Percentiles rank a stretch among this genome's conserved stretches.
These are phyloP conservation scores for Glossophaga mutica DNA, from an alignment of 2,797 vertebrate species.

Conservation along the genomic window DNA sequence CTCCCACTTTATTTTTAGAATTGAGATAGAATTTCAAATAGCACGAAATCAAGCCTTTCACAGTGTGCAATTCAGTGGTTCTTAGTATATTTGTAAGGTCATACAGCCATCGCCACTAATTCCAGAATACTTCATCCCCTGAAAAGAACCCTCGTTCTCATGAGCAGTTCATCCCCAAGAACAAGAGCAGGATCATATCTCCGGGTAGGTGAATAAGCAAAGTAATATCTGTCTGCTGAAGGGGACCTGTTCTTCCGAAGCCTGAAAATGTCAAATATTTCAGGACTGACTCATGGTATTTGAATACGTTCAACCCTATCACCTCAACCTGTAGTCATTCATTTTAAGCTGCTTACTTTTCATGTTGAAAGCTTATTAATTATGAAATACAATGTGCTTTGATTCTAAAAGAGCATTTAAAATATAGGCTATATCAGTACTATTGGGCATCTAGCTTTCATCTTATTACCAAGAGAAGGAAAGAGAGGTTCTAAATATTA, in stretches of 20 bases:
- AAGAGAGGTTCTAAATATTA: constrained; percentile 5
- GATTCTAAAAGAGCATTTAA: constrained; percentile 17
- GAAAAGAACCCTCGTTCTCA: not conserved
- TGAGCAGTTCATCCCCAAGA: not conserved
- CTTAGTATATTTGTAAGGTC: not conserved
- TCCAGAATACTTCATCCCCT: not conserved
- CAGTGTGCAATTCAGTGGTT: not conserved
- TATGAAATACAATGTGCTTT: constrained; percentile 40
- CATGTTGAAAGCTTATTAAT: constrained; percentile 6
- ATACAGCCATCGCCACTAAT: not conserved
- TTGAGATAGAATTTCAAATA: not conserved
- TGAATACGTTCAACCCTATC: not conserved
- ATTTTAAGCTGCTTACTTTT: constrained; percentile 46
- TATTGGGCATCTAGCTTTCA: not conserved
- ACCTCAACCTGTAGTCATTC: not conserved
- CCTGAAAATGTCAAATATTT: not conserved
- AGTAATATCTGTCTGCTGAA: not conserved
- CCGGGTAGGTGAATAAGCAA: not conserved
- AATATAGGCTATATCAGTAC: not conserved
- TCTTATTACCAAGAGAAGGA: not conserved
- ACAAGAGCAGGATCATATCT: not conserved
- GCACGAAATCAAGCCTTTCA: not conserved
- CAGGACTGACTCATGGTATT: not conserved
- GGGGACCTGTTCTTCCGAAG: not conserved
- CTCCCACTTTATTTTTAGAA: not conserved